These are phyloP conservation scores for Chitala chitala DNA, from an alignment of 2,113 vertebrate genomes.

Conservation along the genomic window DNA sequence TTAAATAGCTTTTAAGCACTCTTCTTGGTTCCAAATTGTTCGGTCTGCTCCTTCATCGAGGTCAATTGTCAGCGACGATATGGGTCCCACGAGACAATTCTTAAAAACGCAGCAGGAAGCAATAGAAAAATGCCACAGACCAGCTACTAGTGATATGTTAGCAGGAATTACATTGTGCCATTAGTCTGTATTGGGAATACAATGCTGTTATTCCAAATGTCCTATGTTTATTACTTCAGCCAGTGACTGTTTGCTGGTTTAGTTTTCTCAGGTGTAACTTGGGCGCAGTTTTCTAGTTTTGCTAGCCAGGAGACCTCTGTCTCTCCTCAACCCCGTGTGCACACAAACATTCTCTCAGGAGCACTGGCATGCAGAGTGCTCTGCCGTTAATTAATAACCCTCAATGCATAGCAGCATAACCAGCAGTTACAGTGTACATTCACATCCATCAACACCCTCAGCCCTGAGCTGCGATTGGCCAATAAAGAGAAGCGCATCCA, in stretches of 20 bases:
- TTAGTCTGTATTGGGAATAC: not conserved
- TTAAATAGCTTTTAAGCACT: not conserved
- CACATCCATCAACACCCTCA: not conserved
- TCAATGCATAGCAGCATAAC: not conserved
- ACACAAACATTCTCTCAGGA: not conserved
- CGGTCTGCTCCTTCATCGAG: not conserved
- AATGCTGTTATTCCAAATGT: not conserved
- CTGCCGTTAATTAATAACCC: not conserved
- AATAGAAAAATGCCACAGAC: not conserved
- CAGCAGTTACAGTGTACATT: not conserved
- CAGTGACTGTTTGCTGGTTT: not conserved
- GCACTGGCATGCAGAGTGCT: not conserved
- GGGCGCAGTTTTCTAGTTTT: not conserved
- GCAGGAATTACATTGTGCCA: not conserved
- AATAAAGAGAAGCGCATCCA: not conserved
- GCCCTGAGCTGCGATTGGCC: not conserved
- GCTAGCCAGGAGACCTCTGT: not conserved
- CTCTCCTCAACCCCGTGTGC: not conserved
- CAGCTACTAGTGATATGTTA: not conserved
- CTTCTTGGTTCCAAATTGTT: not conserved
- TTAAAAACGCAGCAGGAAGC: not conserved
- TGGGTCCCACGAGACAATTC: not conserved
- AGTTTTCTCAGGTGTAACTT: not conserved
- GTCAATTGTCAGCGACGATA: not conserved
- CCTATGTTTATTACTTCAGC: not conserved